Evolutionary conservation across 2,888 invertebrate genomes (phyloP), one percentile per base, ranked within the genome.

Genomic region (Zeuzera pyrina): DNA sequence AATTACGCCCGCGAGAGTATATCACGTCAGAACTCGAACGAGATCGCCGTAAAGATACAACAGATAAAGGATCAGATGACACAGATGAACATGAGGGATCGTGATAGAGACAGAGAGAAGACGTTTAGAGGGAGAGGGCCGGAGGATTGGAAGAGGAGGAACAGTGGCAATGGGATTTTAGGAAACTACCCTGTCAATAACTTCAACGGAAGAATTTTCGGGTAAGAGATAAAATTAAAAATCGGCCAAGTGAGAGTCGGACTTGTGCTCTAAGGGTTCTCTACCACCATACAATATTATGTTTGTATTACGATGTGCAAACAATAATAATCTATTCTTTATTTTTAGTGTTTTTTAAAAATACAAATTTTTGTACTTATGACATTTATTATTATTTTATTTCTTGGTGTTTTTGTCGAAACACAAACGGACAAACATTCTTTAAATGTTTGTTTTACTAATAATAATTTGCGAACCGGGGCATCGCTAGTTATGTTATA

Each of bases 51-150:
- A 0, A 73, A 66, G 15, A 73, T 81, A 30, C 71, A 76, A 2
- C 73, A 78, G 47, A 76, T 79, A 1, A 73, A 70, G 8, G 60
- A 58, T 2, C 71, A 74, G 32, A 69, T 76, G 71, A 57, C 64
- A 0, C 52, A 58, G 1, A 12, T 68, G 35, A 61, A 59, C 31
- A 48, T 57, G 5, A 34, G 34, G 6, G 33, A 32, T 2, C 19
- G 11, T 15, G 22, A 27, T 5, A 29, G 15, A 10, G n/a, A n/a
- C n/a, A n/a, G 12, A 2, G 15, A 12, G 16, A 12, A 2, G 1
- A 10, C 25, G 2, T 4, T 4, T 2, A 10, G 12, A 6, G n/a
- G n/a, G n/a, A 19, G 19, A 13, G n/a, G n/a, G 2, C n/a, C 12
- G 3, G 16, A 24, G 10, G 33, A 25, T 23, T 12, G 3, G 2